Percentiles rank a stretch among this genome's conserved stretches.
Conservation (phyloP, 2,113 vertebrate species). For the Chaetops frenatus region DNA sequence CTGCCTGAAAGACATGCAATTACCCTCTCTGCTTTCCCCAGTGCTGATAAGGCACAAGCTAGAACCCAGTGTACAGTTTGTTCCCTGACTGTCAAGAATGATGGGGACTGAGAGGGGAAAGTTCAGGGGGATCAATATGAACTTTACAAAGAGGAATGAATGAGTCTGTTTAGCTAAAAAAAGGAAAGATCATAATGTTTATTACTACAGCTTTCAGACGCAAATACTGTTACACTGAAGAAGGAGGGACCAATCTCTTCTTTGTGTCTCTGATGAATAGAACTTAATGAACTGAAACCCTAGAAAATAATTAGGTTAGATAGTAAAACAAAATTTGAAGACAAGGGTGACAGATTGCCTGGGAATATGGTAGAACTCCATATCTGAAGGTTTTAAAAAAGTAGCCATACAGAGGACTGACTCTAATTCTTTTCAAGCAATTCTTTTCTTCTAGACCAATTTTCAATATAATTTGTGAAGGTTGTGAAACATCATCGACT, state of each 20-base stretch:
- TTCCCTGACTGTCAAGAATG: neutral
- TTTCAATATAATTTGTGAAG: neutral
- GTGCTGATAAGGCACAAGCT: neutral
- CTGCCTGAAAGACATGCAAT: neutral
- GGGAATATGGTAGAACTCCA: neutral
- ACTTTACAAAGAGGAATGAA: neutral
- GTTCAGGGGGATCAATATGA: neutral
- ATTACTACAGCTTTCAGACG: neutral
- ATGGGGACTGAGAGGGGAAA: neutral
- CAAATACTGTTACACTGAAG: neutral
- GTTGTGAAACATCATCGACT: rapidly evolving
- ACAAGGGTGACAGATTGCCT: neutral
- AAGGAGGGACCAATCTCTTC: neutral
- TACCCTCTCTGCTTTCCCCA: neutral
- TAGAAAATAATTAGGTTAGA: neutral
- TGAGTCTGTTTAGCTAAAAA: neutral
- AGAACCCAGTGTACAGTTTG: neutral
- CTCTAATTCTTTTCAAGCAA: neutral
- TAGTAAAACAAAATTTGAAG: neutral
- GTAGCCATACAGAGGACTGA: rapidly evolving
- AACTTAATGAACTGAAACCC: neutral
- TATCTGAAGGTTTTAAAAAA: neutral
- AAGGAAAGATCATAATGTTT: neutral
- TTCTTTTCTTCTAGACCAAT: neutral
- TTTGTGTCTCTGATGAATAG: neutral